phyloP scores from a whole-genome alignment of 1,140 invertebrate genomes.

The Calosoma granatense region DNA sequence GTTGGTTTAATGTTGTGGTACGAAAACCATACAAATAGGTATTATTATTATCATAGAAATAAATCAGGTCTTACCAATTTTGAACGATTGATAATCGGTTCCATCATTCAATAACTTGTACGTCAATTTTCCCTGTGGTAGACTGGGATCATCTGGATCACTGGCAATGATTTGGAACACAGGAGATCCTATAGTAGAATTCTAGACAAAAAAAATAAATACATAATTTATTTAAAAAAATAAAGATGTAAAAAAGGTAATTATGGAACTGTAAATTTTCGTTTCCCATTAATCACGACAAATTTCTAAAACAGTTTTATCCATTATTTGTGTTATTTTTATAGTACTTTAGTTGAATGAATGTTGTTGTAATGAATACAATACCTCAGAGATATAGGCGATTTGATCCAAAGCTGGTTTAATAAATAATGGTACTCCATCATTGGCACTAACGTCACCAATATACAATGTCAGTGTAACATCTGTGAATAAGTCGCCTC shows the following conservation, averaged over 20 bases:
- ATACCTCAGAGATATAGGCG: slow-evolving; percentile 55
- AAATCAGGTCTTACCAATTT: slow-evolving; percentile 52
- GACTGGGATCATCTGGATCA: slow-evolving; percentile 66
- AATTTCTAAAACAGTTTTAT: too few species aligned
- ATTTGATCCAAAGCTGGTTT: slow-evolving; percentile 58
- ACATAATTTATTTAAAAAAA: slow-evolving; percentile 3
- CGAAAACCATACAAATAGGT: too few species aligned
- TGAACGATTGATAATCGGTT: slow-evolving; percentile 52
- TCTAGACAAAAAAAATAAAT: slow-evolving; percentile 41
- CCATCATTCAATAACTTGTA: slow-evolving; percentile 64
- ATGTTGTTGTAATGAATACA: slow-evolving; percentile 13
- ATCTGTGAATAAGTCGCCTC: slow-evolving; percentile 53
- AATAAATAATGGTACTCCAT: slow-evolving; percentile 69
- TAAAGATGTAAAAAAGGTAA: slow-evolving; percentile 10
- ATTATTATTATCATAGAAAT: slow-evolving; percentile 10
- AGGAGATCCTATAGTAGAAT: slow-evolving; percentile 58
- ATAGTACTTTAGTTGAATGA: too few species aligned
- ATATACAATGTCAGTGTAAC: slow-evolving; percentile 57
- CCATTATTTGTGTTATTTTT: too few species aligned
- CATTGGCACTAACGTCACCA: slow-evolving; percentile 72
- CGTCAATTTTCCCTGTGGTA: slow-evolving; percentile 59
- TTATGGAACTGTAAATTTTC: background rate
- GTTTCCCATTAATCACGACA: too few species aligned
- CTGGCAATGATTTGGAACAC: slow-evolving; percentile 69
- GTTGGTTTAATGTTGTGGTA: too few species aligned